Percentiles rank a stretch among this genome's conserved stretches.
Conservation (phyloP, 2,113 vertebrate genomes). For the Heteronetta atricapilla region DNA sequence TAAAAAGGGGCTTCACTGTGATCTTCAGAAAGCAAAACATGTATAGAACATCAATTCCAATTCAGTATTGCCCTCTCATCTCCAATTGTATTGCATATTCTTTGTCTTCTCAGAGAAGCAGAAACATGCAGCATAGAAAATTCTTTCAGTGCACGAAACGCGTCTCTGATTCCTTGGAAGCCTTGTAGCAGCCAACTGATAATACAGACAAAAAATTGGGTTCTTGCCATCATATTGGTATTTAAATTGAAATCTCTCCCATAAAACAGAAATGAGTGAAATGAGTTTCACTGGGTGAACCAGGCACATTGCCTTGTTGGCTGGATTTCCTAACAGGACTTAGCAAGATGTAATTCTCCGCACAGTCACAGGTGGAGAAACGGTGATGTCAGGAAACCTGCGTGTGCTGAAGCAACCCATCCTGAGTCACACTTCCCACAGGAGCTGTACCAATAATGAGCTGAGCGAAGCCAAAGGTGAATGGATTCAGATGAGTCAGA, state of each 20-base stretch:
- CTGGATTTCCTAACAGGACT: background rate
- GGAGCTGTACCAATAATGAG: background rate
- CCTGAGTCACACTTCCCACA: background rate
- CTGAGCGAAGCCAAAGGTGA: background rate
- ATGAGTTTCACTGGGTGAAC: background rate
- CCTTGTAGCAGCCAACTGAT: rapidly evolving
- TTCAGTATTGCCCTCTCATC: background rate
- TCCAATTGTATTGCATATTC: background rate
- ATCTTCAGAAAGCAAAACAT: background rate
- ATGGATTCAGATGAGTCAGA: background rate
- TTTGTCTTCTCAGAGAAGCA: background rate
- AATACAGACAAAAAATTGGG: background rate
- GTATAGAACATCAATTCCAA: background rate
- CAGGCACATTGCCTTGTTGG: background rate
- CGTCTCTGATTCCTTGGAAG: background rate
- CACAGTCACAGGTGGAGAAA: background rate
- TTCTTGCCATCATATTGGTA: background rate
- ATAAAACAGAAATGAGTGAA: background rate
- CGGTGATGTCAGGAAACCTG: background rate
- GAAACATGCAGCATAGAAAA: background rate
- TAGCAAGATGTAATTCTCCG: background rate
- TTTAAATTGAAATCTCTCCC: background rate
- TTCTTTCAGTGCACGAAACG: background rate
- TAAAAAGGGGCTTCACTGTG: background rate
- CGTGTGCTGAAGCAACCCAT: background rate